Evolutionary conservation across 2,113 vertebrate genomes (phyloP).

Genomic region (Pseudorasbora parva): DNA sequence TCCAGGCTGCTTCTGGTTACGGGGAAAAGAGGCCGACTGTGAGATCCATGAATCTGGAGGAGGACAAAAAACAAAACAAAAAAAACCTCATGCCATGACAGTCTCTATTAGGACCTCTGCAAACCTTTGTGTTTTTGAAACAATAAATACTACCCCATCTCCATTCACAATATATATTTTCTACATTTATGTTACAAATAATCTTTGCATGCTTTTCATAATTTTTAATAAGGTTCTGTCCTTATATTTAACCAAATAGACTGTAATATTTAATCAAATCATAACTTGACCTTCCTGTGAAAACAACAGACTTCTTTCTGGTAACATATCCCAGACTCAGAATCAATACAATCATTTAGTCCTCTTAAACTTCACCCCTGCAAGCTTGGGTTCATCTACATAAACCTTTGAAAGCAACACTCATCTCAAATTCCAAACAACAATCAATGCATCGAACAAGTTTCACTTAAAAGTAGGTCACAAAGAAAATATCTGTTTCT

Average conservation of each 20-base stretch:
- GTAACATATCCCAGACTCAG: not conserved
- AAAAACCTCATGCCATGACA: not conserved
- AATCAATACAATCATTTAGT: not conserved
- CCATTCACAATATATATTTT: not conserved
- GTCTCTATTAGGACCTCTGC: not conserved
- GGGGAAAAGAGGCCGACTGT: slow-evolving; percentile 94
- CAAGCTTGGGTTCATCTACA: not conserved
- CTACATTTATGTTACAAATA: not conserved
- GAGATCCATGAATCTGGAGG: slow-evolving; percentile 94
- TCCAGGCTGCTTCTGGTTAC: slow-evolving; percentile 94
- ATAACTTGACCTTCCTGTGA: not conserved
- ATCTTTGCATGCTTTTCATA: not conserved
- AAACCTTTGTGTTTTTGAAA: not conserved
- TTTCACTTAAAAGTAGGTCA: not conserved
- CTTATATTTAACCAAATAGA: too few relatives aligned
- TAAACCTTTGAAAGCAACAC: not conserved
- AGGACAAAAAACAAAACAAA: not conserved
- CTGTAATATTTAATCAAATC: not conserved
- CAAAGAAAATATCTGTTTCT: not conserved
- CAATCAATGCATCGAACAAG: not conserved
- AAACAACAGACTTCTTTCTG: not conserved
- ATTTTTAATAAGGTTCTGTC: not conserved
- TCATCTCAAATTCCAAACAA: not conserved
- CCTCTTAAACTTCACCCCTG: not conserved
- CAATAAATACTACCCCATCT: not conserved